Base-by-base conservation (phyloP, 2,797 vertebrate species). In the Peromyscus melanophrys region DNA sequence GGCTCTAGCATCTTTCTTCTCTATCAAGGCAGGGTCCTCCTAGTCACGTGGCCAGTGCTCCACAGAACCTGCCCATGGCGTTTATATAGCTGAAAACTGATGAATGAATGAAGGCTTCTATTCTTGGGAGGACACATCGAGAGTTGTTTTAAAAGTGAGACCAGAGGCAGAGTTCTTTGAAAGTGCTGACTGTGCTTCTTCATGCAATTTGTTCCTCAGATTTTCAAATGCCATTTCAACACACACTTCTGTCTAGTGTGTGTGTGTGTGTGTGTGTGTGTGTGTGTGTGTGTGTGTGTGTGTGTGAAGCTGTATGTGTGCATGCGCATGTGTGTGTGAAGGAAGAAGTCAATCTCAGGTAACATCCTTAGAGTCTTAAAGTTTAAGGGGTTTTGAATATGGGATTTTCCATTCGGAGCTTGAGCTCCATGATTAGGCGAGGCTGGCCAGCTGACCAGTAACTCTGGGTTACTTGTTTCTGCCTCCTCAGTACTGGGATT, bases 141-240 rank as follows among this genome's bases (percentile, higher is more conserved):
- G 77, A 49, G 67, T 82, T 86, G n/a, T n/a, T 90, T 69, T 19
- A 71, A 78, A 97, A 88, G n/a, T 71, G 46, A 94, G 84, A 75
- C 81, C n/a, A 75, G 77, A 80, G 67, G 19, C 89, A 59, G 59
- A 77, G 29, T 0, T 83, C 80, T 83, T 71, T 49, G 13, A 69
- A 78, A 57, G 40, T 27, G 14, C 1, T 57, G 34, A 88, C 12
- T 63, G 21, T 77, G 43, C 81, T 80, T 94, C 77, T 73, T 55
- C 78, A 78, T 11, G 52, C 27, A 90, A 34, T 59, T 23, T 94
- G 57, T 63, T 63, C 88, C 40, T 92, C 61, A 43, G 34, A 84
- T 88, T 94, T 73, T 55, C 67, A 93, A 94, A 81, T 90, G n/a
- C 4, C 80, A 59, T 13, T 52, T 61, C 84, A 43, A 67, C 59